These are phyloP conservation scores for Colletes collaris DNA, from an alignment of 2,888 invertebrate species.

Conservation along the genomic window DNA sequence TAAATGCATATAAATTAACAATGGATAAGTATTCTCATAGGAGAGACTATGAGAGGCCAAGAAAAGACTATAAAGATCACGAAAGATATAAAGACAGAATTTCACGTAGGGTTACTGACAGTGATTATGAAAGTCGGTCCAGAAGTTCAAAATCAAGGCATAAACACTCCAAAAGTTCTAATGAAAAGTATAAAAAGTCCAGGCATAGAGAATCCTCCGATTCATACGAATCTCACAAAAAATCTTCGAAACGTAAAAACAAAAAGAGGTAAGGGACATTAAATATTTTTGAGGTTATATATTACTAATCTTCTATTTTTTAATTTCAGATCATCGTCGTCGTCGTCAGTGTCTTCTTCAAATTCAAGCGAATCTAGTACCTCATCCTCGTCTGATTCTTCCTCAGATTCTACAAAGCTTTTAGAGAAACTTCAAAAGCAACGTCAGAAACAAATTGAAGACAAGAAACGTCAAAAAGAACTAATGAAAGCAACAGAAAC, in stretches of 20 bases:
- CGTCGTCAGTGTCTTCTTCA: conserved; percentile 59
- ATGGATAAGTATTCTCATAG: conserved; percentile 70
- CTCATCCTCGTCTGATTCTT: conserved; percentile 79
- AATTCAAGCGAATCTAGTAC: conserved; percentile 67
- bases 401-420: conserved; percentile 86
- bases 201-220: conserved; percentile 57
- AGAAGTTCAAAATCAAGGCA: conserved; percentile 56
- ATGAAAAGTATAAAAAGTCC: conserved; percentile 66
- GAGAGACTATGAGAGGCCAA: conserved; percentile 48
- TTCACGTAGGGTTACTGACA: conserved; percentile 46
- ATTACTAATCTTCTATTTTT: not conserved
- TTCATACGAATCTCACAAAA: conserved; percentile 60
- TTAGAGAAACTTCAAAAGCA: conserved; percentile 90
- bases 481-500: conserved; percentile 94
- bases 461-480: conserved; percentile 89
- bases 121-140: conserved; percentile 37
- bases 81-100: conserved; percentile 23
- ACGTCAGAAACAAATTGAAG: conserved; percentile 86
- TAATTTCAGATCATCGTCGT: conserved; percentile 40
- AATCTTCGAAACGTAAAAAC: conserved; percentile 71
- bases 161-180: conserved; percentile 59
- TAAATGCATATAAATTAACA: not conserved
- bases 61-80: conserved; percentile 28
- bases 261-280: conserved; percentile 65
- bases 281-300: not conserved